Evolutionary conservation across 2,888 invertebrate species (phyloP).

Genomic region (Perizoma affinitatum): DNA sequence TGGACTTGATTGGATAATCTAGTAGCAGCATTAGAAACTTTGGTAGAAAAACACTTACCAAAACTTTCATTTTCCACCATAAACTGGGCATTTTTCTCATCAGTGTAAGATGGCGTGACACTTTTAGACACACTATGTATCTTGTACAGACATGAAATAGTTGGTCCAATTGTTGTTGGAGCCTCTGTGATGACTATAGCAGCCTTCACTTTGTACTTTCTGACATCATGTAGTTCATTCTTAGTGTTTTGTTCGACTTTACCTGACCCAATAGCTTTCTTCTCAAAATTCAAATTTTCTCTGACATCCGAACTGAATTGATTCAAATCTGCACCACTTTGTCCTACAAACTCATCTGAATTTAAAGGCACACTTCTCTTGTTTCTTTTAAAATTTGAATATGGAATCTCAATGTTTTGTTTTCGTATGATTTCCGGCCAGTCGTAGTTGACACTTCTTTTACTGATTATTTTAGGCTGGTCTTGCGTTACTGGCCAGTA

Average conservation of each 20-base stretch:
- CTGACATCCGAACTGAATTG: slow-evolving; percentile 51
- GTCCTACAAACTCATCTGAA: slow-evolving; percentile 57
- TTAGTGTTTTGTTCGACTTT: slow-evolving; percentile 53
- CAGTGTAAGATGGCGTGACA: slow-evolving; percentile 69
- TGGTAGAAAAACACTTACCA: slow-evolving; percentile 53
- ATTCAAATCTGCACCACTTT: slow-evolving; percentile 47
- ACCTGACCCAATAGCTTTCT: slow-evolving; percentile 49
- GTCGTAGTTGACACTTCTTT: slow-evolving; percentile 55
- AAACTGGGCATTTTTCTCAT: slow-evolving; percentile 65
- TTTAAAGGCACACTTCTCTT: slow-evolving; percentile 58
- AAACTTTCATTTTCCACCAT: slow-evolving; percentile 68
- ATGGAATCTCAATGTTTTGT: slow-evolving; percentile 22
- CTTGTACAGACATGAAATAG: slow-evolving; percentile 70
- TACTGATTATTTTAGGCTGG: slow-evolving; percentile 55
- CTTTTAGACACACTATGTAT: slow-evolving; percentile 67
- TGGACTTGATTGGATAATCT: background rate
- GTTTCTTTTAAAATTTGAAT: slow-evolving; percentile 49
- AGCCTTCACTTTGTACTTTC: slow-evolving; percentile 60
- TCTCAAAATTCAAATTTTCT: slow-evolving; percentile 54
- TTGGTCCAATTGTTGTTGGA: slow-evolving; percentile 57
- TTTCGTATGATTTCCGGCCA: slow-evolving; percentile 28
- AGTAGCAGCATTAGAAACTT: background rate
- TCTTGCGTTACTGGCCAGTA: slow-evolving; percentile 58
- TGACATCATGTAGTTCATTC: slow-evolving; percentile 55
- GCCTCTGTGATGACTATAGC: slow-evolving; percentile 52